Conservation (phyloP, 2,888 invertebrate genomes). For the Amiota mariae region DNA sequence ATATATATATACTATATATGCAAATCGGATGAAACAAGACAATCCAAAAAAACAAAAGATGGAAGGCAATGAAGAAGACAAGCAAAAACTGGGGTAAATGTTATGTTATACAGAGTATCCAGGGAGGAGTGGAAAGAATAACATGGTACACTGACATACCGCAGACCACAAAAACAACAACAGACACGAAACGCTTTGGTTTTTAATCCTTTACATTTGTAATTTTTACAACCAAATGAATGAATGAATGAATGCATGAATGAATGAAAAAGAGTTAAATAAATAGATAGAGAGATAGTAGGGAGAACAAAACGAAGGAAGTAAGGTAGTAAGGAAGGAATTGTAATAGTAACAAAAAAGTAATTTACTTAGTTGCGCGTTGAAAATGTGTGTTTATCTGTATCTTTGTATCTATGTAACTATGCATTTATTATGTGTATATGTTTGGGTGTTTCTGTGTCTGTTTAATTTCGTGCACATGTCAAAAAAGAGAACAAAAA, state of each 20-base stretch:
- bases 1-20: constrained; percentile 20
- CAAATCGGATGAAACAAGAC: constrained; percentile 41
- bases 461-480: constrained; percentile 63
- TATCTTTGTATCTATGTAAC: background rate
- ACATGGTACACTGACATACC: constrained; percentile 45
- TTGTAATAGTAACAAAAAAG: constrained; percentile 41
- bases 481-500: constrained; percentile 56
- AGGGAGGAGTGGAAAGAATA: background rate
- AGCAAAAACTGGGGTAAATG: too few species aligned
- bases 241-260: too few species aligned
- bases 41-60: background rate
- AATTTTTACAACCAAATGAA: constrained; percentile 33
- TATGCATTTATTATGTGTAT: background rate
- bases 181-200: constrained; percentile 47
- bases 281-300: background rate
- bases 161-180: constrained; percentile 33
- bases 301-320: too few species aligned
- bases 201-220: constrained; percentile 66
- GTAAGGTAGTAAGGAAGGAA: too few species aligned
- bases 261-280: constrained; percentile 49
- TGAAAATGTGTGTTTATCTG: constrained; percentile 22
- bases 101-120: too few species aligned
- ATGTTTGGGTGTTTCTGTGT: constrained; percentile 30
- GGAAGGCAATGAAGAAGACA: background rate
- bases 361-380: constrained; percentile 57